A percentile compares a stretch with the other conserved stretches of the same genome.
These are phyloP conservation scores for Polyommatus icarus DNA, from an alignment of 2,888 invertebrate genomes.

Conservation along the genomic window DNA sequence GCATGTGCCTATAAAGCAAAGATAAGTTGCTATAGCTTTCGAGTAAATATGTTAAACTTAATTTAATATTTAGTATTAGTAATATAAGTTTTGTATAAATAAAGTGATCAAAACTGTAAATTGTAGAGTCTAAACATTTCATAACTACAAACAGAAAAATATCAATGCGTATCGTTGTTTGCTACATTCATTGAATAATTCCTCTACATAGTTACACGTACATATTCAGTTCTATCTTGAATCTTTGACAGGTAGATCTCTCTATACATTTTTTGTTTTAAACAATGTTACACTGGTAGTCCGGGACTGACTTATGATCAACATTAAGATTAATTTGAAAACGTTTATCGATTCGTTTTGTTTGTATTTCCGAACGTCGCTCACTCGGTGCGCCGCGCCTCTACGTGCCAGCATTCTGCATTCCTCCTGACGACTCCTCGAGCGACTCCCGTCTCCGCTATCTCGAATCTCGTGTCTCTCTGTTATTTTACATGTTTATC, in stretches of 20 bases:
- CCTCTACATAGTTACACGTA: neutral
- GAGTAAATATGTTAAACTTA: neutral
- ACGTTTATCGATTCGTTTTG: conserved; percentile 30
- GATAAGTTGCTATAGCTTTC: neutral
- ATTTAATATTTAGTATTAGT: neutral
- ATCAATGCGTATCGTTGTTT: neutral
- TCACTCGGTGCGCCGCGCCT: conserved; percentile 39
- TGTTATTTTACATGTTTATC: conserved; percentile 68
- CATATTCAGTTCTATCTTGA: neutral
- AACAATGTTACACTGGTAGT: neutral
- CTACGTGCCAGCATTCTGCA: conserved; percentile 39
- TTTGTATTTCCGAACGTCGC: conserved; percentile 38
- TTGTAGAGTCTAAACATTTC: neutral
- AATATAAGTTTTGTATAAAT: too few species aligned
- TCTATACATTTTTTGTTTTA: neutral
- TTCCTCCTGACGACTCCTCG: conserved; percentile 44
- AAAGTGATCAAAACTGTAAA: neutral
- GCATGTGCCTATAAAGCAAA: neutral
- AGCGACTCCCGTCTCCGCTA: conserved; percentile 51
- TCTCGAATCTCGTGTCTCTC: conserved; percentile 63
- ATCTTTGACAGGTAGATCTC: neutral
- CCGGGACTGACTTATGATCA: neutral
- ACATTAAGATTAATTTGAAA: conserved; percentile 15
- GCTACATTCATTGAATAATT: neutral
- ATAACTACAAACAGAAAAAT: neutral